Evolutionary conservation across 1,140 invertebrate genomes (phyloP).

Genomic region (Rhyzopertha dominica): DNA sequence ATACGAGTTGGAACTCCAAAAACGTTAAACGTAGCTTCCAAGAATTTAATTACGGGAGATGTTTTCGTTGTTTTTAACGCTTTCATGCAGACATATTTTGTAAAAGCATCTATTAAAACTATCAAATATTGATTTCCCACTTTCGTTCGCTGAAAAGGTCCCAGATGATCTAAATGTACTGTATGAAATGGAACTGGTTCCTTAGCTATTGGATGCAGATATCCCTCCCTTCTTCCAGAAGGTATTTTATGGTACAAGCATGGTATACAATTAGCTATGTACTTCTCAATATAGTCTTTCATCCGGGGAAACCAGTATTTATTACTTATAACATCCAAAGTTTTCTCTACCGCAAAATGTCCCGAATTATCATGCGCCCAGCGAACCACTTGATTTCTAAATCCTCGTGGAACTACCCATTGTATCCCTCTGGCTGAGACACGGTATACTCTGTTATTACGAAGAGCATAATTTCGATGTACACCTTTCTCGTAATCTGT

Average conservation of each 20-base stretch:
- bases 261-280: conserved; percentile 24
- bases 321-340: conserved; percentile 17
- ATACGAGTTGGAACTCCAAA: conserved; percentile 34
- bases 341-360: conserved; percentile 23
- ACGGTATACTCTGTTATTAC: conserved; percentile 6
- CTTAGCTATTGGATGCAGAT: background rate
- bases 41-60: background rate
- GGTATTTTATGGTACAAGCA: conserved; percentile 9
- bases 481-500: conserved; percentile 9
- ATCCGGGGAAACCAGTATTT: conserved; percentile 35
- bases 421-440: conserved; percentile 13
- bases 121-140: conserved; percentile 36
- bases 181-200: background rate
- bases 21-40: conserved; percentile 18
- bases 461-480: conserved; percentile 7
- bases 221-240: background rate
- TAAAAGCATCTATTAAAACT: conserved; percentile 40
- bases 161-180: conserved; percentile 25
- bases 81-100: conserved; percentile 29
- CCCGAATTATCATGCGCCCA: conserved; percentile 37
- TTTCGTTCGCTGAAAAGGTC: conserved; percentile 13
- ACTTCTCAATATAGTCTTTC: conserved; percentile 24
- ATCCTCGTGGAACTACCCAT: conserved; percentile 28
- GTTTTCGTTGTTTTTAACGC: conserved; percentile 10
- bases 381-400: conserved; percentile 27